phyloP scores from a whole-genome alignment of 2,888 invertebrate species.

The Watsonalla cultraria region DNA sequence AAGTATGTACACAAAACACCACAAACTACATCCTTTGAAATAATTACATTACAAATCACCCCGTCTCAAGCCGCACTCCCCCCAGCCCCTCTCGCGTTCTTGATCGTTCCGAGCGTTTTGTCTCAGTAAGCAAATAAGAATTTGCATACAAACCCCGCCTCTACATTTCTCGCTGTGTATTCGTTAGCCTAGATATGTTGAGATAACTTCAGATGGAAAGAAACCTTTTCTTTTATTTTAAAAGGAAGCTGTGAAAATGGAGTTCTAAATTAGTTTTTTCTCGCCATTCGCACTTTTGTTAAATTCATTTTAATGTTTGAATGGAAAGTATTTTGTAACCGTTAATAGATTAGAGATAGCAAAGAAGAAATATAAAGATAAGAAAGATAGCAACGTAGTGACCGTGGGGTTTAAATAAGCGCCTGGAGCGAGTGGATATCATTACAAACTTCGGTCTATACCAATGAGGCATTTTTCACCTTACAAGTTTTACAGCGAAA shows the following conservation, averaged over 20 bases:
- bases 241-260: conserved; percentile 1
- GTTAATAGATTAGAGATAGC: no score
- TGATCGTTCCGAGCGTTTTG: conserved; percentile 26
- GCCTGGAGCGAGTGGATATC: no score
- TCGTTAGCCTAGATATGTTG: conserved; percentile 7
- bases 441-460: no score
- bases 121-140: conserved; percentile 35
- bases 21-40: not conserved
- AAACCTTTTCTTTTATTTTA: not conserved
- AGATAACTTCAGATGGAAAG: conserved; percentile 1
- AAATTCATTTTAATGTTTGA: no score
- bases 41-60: not conserved
- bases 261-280: not conserved
- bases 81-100: conserved; percentile 9
- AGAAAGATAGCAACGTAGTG: no score
- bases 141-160: conserved; percentile 49
- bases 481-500: no score
- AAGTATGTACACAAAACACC: not conserved
- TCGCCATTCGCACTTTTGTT: not conserved
- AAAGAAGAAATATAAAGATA: no score
- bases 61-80: not conserved
- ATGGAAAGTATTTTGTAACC: no score
- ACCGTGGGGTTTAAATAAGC: no score
- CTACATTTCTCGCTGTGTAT: conserved; percentile 32
- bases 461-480: no score